Evolutionary conservation across 2,888 invertebrate species (phyloP), one percentile per base, ranked within the genome.

Genomic region (Agrotis clavis): DNA sequence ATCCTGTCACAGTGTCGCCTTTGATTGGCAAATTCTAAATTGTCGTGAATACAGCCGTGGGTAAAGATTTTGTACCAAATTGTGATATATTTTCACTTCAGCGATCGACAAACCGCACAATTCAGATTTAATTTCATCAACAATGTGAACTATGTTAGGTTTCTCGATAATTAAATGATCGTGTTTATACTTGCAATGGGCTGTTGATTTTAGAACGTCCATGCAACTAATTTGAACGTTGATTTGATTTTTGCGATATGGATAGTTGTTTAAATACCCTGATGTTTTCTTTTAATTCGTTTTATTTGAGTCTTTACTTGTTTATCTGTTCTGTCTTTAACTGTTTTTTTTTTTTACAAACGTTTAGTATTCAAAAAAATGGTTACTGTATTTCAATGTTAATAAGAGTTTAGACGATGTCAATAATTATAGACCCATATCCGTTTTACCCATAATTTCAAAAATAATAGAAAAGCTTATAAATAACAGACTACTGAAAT

Each of bases 1-100:
- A 25, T 25, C 25, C 25, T 25, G 25, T 25, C 25, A 25, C 25
- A 25, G 6, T 35, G 7, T 7, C 7, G 35, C 6, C 35, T 5
- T 6, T 35, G n/a, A 7, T 11, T 41, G 30, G 2, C 35, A 35
- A 35, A 7, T 6, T 41, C 41, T 9, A 41, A 11, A 11, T 41
- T 41, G 1, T 41, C 41, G 11, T 11, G 4, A 35, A 35, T 6
- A 6, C 4, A 7, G 9, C 11, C 41, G 41, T 11, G 41, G 41
- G 41, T 9, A 11, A 41, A 41, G 41, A 41, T 88, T 90, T 88
- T 84, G 80, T 81, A 57, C 62, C 60, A 48, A 86, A 91, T 91
- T 90, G 79, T 88, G 85, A 89, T 89, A 84, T 80, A 82, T 79
- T 82, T 84, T 77, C 79, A 57, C 67, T 45, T 71, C 61, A 62